Evolutionary conservation across 30 jellyfish, hydroid and myxozoan genomes (phyloP).

Genomic region (Pelagia noctiluca): DNA sequence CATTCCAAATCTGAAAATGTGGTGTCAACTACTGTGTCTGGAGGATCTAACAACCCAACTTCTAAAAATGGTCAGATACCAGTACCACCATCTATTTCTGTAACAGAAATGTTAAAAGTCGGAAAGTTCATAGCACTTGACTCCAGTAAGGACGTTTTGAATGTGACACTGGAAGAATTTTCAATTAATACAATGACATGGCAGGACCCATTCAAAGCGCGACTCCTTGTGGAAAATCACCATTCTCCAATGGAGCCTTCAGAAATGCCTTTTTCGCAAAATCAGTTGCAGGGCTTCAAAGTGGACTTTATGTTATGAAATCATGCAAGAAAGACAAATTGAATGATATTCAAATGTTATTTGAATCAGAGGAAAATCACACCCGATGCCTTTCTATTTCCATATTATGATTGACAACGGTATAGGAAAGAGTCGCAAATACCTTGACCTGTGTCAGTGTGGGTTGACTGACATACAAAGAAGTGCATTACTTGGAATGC

Average conservation of each 20-base stretch:
- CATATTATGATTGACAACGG: too few species aligned
- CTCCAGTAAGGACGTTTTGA: background rate
- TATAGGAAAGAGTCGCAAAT: too few species aligned
- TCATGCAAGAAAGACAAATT: background rate
- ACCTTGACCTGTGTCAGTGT: too few species aligned
- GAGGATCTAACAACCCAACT: background rate
- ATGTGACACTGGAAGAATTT: constrained; percentile 9
- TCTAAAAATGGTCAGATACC: background rate
- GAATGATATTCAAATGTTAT: background rate
- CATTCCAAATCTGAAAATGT: background rate
- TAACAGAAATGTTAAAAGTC: constrained; percentile 13
- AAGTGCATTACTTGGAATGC: too few species aligned
- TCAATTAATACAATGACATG: constrained; percentile 10
- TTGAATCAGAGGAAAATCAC: constrained; percentile 11
- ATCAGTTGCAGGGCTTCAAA: background rate
- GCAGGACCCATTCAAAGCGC: constrained; percentile 6
- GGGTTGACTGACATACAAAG: too few species aligned
- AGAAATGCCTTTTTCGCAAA: constrained; percentile 13
- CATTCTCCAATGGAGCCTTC: constrained; percentile 15
- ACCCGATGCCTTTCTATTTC: too few species aligned
- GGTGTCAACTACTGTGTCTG: background rate
- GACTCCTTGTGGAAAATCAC: constrained; percentile 8
- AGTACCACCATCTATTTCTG: background rate
- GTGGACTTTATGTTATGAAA: constrained; percentile 9
- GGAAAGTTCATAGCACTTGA: constrained; percentile 14